Evolutionary conservation across 2,797 vertebrate species (phyloP), one percentile per base, ranked within the genome.

Genomic region (Capromys pilorides): DNA sequence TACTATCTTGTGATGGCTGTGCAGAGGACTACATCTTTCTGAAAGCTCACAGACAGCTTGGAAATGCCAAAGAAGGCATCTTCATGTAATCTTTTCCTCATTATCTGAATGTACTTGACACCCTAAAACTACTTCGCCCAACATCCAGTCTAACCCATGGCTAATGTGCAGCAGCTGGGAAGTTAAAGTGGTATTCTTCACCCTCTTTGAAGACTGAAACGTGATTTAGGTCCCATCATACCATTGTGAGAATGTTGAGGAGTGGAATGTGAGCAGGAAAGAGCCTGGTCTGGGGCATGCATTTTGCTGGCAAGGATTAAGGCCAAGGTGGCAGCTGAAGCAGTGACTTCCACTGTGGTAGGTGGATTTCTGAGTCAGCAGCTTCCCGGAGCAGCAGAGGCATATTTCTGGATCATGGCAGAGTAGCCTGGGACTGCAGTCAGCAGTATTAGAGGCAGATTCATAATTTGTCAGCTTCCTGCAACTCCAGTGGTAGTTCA

Each of bases 311-410:
- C n/a, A 12, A 94, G 66, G 33, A 86, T 91, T 86, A 96, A 95
- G 95, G 84, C 90, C 66, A 6, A 90, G 62, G 84, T 91, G 87
- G 84, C 67, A 94, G 84, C 78, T 51, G 66, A 2, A 33, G 69
- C 91, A 36, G 86, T 28, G 71, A 62, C 83, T 61, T 92, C 86
- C 91, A 39, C 3, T 45, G 33, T 77, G 21, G 77, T 71, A 19
- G 33, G 77, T 87, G 73, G 78, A 91, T 57, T 87, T 91, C 97
- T 97, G 95, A 96, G 28, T 95, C 93, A 96, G 96, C 95, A 88
- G 77, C 89, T 94, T 94, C 66, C 84, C 28, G 12, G 62, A 91
- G 85, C 66, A 91, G 86, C 69, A 31, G 45, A 41, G 36, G 77
- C 82, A 39, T 84, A 69, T 96, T 97, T 96, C 95, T 96, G 84